Evolutionary conservation across 2,113 vertebrate genomes (phyloP), one percentile per base, ranked within the genome.

Genomic region (Apodemus sylvaticus): DNA sequence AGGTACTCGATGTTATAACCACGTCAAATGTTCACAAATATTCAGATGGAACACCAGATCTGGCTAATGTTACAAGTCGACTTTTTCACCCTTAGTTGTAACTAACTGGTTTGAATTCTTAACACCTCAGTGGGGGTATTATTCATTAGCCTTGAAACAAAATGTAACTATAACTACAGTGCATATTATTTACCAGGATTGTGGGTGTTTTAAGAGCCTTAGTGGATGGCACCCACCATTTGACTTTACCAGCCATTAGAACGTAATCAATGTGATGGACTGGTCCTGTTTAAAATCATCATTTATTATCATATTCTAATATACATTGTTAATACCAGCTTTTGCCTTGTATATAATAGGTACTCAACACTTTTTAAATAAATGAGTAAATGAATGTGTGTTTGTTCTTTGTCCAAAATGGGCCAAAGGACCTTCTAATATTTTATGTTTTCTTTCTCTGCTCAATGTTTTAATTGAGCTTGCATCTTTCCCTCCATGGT

Each of bases 291-390:
- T 94, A 96, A 89, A 95, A 93, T 92, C 73, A 94, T 71, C 74
- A 93, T 95, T 96, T 97, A 97, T 91, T 94, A 96, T 93, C 87
- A 96, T 94, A 96, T 79, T 89, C 94, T 89, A 96, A 96, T 76
- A 95, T 62, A 97, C 74, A 91, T 96, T 97, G 97, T 97, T 96
- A 96, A 97, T 95, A 82, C 93, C 95, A 86, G 82, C 36, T 95
- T 97, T 96, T 97, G 94, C 94, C 94, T 98, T 97, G 97, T 98
- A 97, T 96, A 97, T 98, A 98, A 96, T 95, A 97, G 96, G 91
- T 97, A 93, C 39, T 87, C 70, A 96, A 96, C 83, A 94, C 97
- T 97, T 97, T 98, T 96, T 96, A 97, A 98, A 98, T 97, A 98
- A 98, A 98, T 87, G 51, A 91, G 66, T 97, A 97, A 97, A 97